Base-by-base conservation (phyloP, 30 jellyfish, hydroid and myxozoan species). In the Euphysa ruthae region DNA sequence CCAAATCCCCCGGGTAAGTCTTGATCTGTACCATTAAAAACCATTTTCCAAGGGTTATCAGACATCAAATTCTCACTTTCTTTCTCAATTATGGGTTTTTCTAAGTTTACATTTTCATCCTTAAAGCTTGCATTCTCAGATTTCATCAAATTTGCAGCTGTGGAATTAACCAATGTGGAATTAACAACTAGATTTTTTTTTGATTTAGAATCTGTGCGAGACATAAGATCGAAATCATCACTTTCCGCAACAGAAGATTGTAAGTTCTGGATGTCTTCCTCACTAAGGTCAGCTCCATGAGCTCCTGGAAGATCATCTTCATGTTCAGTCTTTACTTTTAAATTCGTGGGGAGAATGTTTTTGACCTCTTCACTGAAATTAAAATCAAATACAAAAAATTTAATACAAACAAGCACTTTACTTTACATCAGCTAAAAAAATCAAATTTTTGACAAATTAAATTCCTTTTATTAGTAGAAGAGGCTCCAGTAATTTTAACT, bases 301-400 rank as follows among this genome's bases (percentile, higher is more conserved):
- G 82, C 81, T 6, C 98, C 98, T 27, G 98, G 98, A 23, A 90
- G 46, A 26, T 43, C 70, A 23, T 77, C 82, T 18, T 82, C 98
- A 46, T 52, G 69, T 26, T 75, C 91, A 13, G 82, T 75, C 22
- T 86, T 91, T 4, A 46, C 10, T 19, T 68, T 68, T 43, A 19
- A 18, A 23, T 31, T 61, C 10, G 63, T 15, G 0, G 80, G 54
- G 30, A 55, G 20, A 8, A 33, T 35, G 24, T 43, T 44, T 16
- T 24, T 35, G 21, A 49, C 81, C 26, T 55, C 70, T 10, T 71
- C 49, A 55, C 82, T 46, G 16, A 24, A 55, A 10, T 26, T 14
- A 14, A 68, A 55, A 16, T 20, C 74, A 42, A 31, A 29, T 35
- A 35, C 73, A 65, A 65, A n/a, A n/a, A n/a, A n/a, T n/a, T n/a